phyloP scores from a whole-genome alignment of 1,140 invertebrate species.

The Drosophila orosa region DNA sequence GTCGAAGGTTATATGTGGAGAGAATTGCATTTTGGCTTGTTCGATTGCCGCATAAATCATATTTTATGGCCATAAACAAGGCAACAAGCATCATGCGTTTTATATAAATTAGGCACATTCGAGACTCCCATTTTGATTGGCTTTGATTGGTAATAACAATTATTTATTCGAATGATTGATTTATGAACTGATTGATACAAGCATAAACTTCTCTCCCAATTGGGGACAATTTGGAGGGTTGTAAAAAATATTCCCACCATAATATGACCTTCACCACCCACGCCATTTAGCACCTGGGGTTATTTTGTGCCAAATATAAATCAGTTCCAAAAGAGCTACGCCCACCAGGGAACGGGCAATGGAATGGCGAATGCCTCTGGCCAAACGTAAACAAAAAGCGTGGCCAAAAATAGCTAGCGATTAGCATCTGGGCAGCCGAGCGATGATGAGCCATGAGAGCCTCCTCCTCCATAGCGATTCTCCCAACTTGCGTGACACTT shows the following conservation, averaged over 20 bases:
- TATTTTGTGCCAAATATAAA: constrained; percentile 63
- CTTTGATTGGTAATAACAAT: constrained; percentile 54
- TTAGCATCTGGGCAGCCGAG: constrained; percentile 54
- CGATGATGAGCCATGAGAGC: constrained; percentile 51
- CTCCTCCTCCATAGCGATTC: constrained; percentile 2
- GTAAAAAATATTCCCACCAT: constrained; percentile 25
- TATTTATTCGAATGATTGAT: constrained; percentile 61
- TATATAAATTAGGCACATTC: constrained; percentile 36
- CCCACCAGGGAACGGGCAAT: constrained; percentile 52
- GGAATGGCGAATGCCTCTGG: constrained; percentile 40
- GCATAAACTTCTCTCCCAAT: constrained; percentile 41
- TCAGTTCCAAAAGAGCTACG: constrained; percentile 38
- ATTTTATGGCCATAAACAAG: constrained; percentile 51
- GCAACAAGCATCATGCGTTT: constrained; percentile 18
- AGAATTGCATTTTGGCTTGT: constrained; percentile 21
- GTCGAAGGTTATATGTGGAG: constrained; percentile 61
- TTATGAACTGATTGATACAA: constrained; percentile 55
- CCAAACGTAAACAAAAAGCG: constrained; percentile 67
- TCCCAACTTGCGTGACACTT: constrained; percentile 69
- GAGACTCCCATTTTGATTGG: constrained; percentile 57
- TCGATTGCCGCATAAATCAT: constrained; percentile 57
- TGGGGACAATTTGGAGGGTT: constrained; percentile 51
- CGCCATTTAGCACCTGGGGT: constrained; percentile 35
- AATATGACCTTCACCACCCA: constrained; percentile 19
- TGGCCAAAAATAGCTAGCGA: constrained; percentile 74